These are phyloP conservation scores for Malacosoma neustria DNA, from an alignment of 2,888 invertebrate species.

Conservation along the genomic window DNA sequence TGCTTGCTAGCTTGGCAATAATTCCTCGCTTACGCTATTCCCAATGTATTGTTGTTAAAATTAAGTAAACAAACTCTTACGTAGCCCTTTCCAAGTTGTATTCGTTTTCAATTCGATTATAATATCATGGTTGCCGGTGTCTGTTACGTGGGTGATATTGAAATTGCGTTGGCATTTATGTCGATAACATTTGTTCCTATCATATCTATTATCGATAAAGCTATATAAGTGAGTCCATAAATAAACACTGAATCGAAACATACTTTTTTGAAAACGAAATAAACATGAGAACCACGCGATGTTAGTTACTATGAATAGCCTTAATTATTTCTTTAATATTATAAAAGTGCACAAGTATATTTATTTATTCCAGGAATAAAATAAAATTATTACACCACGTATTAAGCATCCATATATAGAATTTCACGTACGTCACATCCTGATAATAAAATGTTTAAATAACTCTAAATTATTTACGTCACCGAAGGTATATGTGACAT, in stretches of 20 bases:
- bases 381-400: too few relatives aligned
- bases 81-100: neutral
- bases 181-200: constrained; percentile 1
- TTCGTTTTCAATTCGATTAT: constrained; percentile 1
- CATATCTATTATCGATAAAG: constrained; percentile 3
- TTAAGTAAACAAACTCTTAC: neutral
- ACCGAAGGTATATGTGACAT: constrained; percentile 27
- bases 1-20: neutral
- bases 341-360: too few relatives aligned
- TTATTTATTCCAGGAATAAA: neutral
- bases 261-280: too few relatives aligned
- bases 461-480: constrained; percentile 23
- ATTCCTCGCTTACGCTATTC: neutral
- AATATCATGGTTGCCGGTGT: constrained; percentile 1
- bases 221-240: constrained; percentile 2
- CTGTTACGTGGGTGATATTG: constrained; percentile 4
- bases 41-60: neutral
- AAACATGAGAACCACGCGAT: constrained; percentile 9
- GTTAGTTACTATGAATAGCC: constrained; percentile 2
- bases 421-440: constrained; percentile 8
- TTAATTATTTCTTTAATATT: constrained; percentile 10
- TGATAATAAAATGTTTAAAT: constrained; percentile 4
- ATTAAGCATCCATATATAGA: constrained; percentile 7
- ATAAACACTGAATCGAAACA: too few relatives aligned
- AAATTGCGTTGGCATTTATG: constrained; percentile 1